These are phyloP conservation scores for Criorhina ranunculi DNA, from an alignment of 2,888 invertebrate genomes.

Conservation along the genomic window DNA sequence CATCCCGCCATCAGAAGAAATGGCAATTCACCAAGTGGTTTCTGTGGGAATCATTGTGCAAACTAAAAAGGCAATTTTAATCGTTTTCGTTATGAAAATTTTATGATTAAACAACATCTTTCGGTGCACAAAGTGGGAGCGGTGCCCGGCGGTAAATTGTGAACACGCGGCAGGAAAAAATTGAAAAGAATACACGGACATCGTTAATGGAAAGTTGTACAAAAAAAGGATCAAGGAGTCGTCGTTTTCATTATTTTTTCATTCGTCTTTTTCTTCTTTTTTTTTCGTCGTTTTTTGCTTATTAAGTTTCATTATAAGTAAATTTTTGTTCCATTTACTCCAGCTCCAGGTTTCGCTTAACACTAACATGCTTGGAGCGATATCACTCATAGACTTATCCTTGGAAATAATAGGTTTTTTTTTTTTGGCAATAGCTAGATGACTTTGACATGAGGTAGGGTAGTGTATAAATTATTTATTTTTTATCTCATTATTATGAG, in stretches of 20 bases:
- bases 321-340: conserved; percentile 20
- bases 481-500: conserved; percentile 31
- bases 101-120: conserved; percentile 56
- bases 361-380: conserved; percentile 14
- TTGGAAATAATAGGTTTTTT: conserved; percentile 28
- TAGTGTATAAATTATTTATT: conserved; percentile 9
- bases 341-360: conserved; percentile 12
- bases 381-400: conserved; percentile 25
- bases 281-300: conserved; percentile 14
- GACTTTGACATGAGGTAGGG: conserved; percentile 19
- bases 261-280: conserved; percentile 3
- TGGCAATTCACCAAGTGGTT: conserved; percentile 52
- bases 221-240: conserved; percentile 34
- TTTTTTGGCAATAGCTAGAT: conserved; percentile 14
- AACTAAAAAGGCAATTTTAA: conserved; percentile 50
- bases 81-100: conserved; percentile 49
- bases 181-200: conserved; percentile 26
- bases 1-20: conserved; percentile 23
- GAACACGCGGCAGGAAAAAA: conserved; percentile 32
- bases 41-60: conserved; percentile 50
- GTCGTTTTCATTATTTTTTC: conserved; percentile 19
- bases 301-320: conserved; percentile 24
- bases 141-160: conserved; percentile 38
- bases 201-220: conserved; percentile 33
- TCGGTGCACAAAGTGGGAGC: conserved; percentile 32